Conservation (phyloP, 2,888 invertebrate species). For the Celastrina argiolus region DNA sequence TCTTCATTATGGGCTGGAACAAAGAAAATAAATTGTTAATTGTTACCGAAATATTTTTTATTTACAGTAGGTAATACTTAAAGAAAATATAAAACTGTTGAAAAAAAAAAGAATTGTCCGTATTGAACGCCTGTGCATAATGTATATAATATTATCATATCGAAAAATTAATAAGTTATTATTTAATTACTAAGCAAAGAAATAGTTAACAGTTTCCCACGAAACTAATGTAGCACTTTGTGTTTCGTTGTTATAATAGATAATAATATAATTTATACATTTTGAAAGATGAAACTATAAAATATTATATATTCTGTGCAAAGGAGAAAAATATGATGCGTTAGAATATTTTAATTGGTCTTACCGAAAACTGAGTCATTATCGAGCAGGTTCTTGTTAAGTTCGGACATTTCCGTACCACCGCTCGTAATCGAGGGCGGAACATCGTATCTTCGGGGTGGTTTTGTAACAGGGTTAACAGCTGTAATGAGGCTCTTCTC, state of each 20-base stretch:
- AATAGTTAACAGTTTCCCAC: no score
- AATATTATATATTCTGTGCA: no score
- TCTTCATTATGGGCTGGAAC: slow-evolving; percentile 81
- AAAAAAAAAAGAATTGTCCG: no score
- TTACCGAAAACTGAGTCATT: slow-evolving; percentile 88
- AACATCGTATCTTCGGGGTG: slow-evolving; percentile 86
- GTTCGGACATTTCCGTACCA: slow-evolving; percentile 88
- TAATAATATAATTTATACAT: no score
- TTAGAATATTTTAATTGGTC: slow-evolving; percentile 41
- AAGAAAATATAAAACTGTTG: not conserved
- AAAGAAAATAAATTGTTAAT: not conserved
- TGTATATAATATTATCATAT: no score
- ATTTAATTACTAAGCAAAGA: no score
- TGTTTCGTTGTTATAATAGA: no score
- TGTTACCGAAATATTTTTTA: not conserved
- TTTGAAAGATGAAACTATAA: no score
- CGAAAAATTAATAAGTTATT: no score
- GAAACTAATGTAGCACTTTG: no score
- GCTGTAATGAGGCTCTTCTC: slow-evolving; percentile 90
- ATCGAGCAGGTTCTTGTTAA: slow-evolving; percentile 88
- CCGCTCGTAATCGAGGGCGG: slow-evolving; percentile 84
- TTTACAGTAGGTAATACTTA: not conserved
- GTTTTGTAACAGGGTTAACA: slow-evolving; percentile 90
- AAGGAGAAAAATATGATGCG: no score
- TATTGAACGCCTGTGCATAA: no score